Base-by-base conservation (phyloP, 2,113 vertebrate genomes). In the Xiphorhynchus elegans region DNA sequence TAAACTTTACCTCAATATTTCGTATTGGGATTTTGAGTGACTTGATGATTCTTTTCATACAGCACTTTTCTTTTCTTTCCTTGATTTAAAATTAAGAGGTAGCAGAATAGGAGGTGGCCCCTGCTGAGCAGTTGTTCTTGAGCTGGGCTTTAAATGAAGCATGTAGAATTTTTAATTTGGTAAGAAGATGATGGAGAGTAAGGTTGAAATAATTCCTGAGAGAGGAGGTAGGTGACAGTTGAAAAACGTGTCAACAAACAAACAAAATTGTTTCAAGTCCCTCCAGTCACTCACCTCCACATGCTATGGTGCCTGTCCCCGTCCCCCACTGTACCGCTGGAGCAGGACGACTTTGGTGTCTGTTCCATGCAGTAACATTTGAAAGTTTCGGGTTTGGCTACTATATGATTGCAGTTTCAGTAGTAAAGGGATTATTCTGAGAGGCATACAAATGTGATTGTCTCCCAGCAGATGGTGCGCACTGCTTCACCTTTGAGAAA, bases 401-500 rank as follows among this genome's bases (percentile, higher is more conserved):
- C 98, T 98, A 97, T 98, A 97, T 97, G 98, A 98, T 98, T 84
- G 97, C 97, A 97, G 97, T 98, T 98, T 98, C 98, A 98, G 98
- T 98, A 98, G 98, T 98, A 98, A 99, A 98, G 97, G 99, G 99
- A 99, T 99, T 99, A 99, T 99, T 99, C 98, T 98, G 98, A 98
- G 98, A 98, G 98, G 98, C 99, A 99, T 98, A 99, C 98, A 98
- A 99, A 99, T 98, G 98, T 98, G 98, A 99, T 99, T 99, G 99
- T 99, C 98, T 99, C 99, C 98, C 99, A 98, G 99, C 99, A 99
- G 99, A 99, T 99, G 99, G 99, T 99, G 99, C 98, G 98, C 99
- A 99, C 99, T 98, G 99, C 98, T 99, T 99, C 99, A 99, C 99
- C 99, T 99, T 99, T 99, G 98, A 99, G 99, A 98, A 99, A 99